Percentiles rank a stretch among this genome's conserved stretches.
Conservation (phyloP, 1,140 invertebrate species). For the Cydia strobilella region DNA sequence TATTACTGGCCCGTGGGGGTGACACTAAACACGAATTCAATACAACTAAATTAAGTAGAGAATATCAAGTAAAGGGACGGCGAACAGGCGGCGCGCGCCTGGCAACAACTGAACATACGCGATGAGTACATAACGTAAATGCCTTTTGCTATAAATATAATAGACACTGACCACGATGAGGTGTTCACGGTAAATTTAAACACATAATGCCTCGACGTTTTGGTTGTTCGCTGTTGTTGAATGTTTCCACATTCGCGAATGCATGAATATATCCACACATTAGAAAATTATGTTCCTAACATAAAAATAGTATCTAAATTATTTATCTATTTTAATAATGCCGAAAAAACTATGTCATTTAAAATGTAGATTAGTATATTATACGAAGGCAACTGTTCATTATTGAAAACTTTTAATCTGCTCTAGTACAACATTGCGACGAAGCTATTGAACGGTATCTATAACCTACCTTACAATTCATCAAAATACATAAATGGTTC, state of each 20-base stretch:
- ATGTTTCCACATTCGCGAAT: constrained; percentile 46
- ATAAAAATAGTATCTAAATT: constrained; percentile 44
- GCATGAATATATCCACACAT: constrained; percentile 42
- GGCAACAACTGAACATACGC: constrained; percentile 67
- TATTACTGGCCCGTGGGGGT: constrained; percentile 75
- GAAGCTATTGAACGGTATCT: constrained; percentile 28
- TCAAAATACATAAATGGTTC: constrained; percentile 34
- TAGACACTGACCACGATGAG: constrained; percentile 72
- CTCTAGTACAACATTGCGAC: constrained; percentile 17
- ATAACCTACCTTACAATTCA: constrained; percentile 13
- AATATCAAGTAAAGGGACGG: constrained; percentile 74
- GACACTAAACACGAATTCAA: constrained; percentile 64
- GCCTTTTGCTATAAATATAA: constrained; percentile 62
- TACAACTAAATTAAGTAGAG: constrained; percentile 78
- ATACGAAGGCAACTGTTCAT: constrained; percentile 25
- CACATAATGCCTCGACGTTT: constrained; percentile 66
- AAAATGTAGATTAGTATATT: constrained; percentile 24
- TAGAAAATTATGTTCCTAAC: constrained; percentile 45
- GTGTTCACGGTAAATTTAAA: constrained; percentile 59
- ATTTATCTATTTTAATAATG: constrained; percentile 49
- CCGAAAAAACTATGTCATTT: constrained; percentile 38
- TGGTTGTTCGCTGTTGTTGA: constrained; percentile 47
- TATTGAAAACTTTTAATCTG: constrained; percentile 11
- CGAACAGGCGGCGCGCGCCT: constrained; percentile 52
- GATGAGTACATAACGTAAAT: constrained; percentile 62